Percentiles rank a stretch among this genome's conserved stretches.
These are phyloP conservation scores for Leucophenga montana DNA, from an alignment of 2,888 invertebrate species.

Conservation along the genomic window DNA sequence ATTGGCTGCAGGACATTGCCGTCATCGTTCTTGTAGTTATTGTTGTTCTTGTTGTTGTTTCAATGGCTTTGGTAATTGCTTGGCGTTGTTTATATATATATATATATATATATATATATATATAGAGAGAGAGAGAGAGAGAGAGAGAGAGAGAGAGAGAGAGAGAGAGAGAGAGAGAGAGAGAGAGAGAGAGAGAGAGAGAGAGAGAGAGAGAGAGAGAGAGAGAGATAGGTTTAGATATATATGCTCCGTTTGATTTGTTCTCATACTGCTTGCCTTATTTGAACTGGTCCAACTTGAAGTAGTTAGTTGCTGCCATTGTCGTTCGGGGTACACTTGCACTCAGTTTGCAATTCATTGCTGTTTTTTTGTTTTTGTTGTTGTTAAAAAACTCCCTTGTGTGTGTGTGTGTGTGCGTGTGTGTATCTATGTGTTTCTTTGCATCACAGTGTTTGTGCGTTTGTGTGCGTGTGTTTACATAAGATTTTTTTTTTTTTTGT, in stretches of 20 bases:
- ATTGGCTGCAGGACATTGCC: conserved; percentile 11
- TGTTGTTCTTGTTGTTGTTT: background rate
- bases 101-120: no score
- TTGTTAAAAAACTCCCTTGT: background rate
- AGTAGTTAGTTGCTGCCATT: background rate
- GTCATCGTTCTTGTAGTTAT: background rate
- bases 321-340: conserved; percentile 11
- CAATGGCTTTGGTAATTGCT: conserved; percentile 23
- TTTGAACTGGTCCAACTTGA: conserved; percentile 4
- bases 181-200: no score
- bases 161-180: no score
- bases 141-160: no score
- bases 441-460: no score
- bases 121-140: no score
- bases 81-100: background rate
- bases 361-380: background rate
- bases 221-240: no score
- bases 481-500: conserved; percentile 26
- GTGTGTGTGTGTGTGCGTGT: background rate
- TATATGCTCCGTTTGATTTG: conserved; percentile 21
- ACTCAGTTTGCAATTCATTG: background rate
- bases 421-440: background rate
- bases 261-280: background rate
- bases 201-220: no score
- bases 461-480: conserved; percentile 18